Evolutionary conservation across 2,797 vertebrate genomes (phyloP).

Genomic region (Chiloscyllium punctatum): DNA sequence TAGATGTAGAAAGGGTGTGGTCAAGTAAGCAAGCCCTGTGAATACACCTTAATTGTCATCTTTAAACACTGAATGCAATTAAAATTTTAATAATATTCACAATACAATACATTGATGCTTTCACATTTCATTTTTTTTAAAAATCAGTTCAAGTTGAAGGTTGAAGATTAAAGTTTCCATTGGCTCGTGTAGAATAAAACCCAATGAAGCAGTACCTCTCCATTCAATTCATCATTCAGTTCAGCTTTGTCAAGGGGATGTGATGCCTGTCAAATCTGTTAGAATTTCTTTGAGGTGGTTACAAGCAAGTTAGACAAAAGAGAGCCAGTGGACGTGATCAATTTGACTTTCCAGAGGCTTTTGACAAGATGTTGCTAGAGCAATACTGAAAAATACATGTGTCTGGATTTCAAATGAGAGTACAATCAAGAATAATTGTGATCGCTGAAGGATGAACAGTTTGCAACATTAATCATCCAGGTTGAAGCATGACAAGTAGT

Average conservation of each 20-base stretch:
- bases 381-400: neutral
- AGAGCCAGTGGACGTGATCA: no score
- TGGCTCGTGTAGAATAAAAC: neutral
- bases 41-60: neutral
- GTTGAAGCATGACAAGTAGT: neutral
- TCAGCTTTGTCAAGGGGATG: no score
- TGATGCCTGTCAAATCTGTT: no score
- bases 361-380: neutral
- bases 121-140: neutral
- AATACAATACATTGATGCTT: neutral
- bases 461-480: neutral
- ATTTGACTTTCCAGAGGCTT: no score
- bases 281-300: no score
- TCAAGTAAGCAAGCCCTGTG: neutral
- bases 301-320: no score
- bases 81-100: neutral
- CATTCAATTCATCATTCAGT: no score
- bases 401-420: neutral
- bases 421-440: neutral
- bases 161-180: neutral
- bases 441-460: neutral
- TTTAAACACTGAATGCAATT: neutral
- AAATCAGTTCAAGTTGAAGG: neutral
- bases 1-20: conserved; percentile 17
- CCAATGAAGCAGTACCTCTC: no score